phyloP scores from a whole-genome alignment of 2,888 invertebrate species.

The Ligdia adustata region DNA sequence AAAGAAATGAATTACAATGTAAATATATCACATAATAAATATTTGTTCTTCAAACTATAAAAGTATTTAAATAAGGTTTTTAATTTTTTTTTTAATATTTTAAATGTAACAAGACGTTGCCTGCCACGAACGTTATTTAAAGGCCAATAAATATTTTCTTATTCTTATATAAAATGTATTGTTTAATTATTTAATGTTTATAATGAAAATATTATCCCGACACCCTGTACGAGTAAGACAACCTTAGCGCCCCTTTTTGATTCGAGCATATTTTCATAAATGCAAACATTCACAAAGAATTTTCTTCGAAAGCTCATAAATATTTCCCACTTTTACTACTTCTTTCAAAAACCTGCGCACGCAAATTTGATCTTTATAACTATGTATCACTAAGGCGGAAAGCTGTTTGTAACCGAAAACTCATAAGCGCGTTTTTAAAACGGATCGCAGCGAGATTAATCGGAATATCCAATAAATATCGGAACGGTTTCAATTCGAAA shows the following conservation, averaged over 20 bases:
- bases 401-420: slow-evolving; percentile 37
- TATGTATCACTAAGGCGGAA: slow-evolving; percentile 39
- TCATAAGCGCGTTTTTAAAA: slow-evolving; percentile 78
- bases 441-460: slow-evolving; percentile 75
- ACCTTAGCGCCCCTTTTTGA: slow-evolving; percentile 58
- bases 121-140: too few relatives aligned
- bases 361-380: slow-evolving; percentile 44
- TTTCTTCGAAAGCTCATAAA: slow-evolving; percentile 83
- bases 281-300: slow-evolving; percentile 83
- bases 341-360: slow-evolving; percentile 40
- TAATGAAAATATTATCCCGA: too few relatives aligned
- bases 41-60: too few relatives aligned
- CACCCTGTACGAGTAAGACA: slow-evolving; percentile 49
- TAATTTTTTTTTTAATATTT: too few relatives aligned
- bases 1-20: too few relatives aligned
- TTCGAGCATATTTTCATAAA: slow-evolving; percentile 83
- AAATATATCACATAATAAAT: too few relatives aligned
- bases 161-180: too few relatives aligned
- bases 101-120: too few relatives aligned
- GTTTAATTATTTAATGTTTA: too few relatives aligned
- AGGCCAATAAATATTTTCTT: too few relatives aligned
- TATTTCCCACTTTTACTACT: slow-evolving; percentile 80
- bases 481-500: slow-evolving; percentile 75
- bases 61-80: too few relatives aligned
- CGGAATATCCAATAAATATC: slow-evolving; percentile 79